Evolutionary conservation across 2,888 invertebrate species (phyloP), one percentile per base, ranked within the genome.

Genomic region (Thymelicus sylvestris): DNA sequence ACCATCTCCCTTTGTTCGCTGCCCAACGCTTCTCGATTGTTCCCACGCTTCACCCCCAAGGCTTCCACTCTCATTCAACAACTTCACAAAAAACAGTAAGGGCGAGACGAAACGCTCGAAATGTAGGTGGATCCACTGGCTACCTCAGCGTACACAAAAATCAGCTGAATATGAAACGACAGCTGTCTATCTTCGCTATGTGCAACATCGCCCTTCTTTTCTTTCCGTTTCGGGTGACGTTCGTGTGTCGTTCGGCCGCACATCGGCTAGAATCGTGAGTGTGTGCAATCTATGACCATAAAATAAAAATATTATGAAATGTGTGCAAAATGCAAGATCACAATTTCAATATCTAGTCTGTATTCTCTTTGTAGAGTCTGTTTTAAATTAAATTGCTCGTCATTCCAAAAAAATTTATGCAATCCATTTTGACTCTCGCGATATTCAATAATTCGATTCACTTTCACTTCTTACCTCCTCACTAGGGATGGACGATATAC

Each of bases 81-180:
- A 31, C 62, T 69, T 52, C 39, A 63, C 39, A 15, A 47, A 47
- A 68, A 59, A 59, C 60, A n/a, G 38, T 39, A 38, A 64, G 47
- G 41, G 39, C 38, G 52, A 12, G 44, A 50, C 44, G 15, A 24
- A 13, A 52, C 55, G 52, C 57, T 44, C 39, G 19, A 67, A 44
- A 64, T 39, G 15, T 59, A 44, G 38, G 47, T 19, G 52, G 47
- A 57, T 62, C 59, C 67, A 52, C 59, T 38, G 59, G 60, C 66
- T 66, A 75, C 76, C 78, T 80, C 83, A 86, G 87, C 90, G 92
- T 94, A 93, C 90, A 94, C 93, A 94, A 92, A 92, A 92, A 93
- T 94, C 94, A 93, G 94, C 93, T 94, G 94, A 91, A 94, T 89
- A 89, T 86, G 87, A 90, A 88, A 84, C 94, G 94, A 92, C 94